phyloP scores from a whole-genome alignment of 2,113 vertebrate genomes.

The Balaeniceps rex region DNA sequence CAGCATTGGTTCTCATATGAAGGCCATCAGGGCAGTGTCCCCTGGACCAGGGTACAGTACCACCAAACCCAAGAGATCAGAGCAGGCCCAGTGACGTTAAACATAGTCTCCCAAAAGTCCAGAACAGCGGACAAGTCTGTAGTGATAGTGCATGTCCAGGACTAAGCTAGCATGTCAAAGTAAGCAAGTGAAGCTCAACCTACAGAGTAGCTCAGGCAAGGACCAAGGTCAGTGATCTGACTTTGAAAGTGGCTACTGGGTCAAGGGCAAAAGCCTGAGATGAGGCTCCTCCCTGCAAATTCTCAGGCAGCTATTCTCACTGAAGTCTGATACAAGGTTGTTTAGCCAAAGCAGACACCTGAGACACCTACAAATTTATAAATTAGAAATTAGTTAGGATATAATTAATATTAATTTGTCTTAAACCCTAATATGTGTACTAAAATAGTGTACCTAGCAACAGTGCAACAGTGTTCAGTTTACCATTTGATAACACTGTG shows the following conservation, averaged over 20 bases:
- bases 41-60: background rate
- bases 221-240: background rate
- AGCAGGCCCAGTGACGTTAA: background rate
- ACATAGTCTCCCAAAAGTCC: background rate
- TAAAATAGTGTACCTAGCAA: background rate
- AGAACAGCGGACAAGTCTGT: background rate
- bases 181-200: background rate
- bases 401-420: background rate
- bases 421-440: background rate
- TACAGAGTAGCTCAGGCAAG: background rate
- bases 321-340: background rate
- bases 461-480: background rate
- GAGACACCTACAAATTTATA: background rate
- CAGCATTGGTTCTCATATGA: background rate
- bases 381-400: background rate
- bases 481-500: background rate
- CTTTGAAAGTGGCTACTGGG: background rate
- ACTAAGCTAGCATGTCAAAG: background rate
- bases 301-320: background rate
- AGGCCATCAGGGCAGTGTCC: background rate
- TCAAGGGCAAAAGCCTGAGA: background rate
- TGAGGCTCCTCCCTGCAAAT: background rate
- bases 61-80: background rate
- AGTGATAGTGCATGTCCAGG: background rate
- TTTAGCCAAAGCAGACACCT: background rate